A percentile compares a stretch with the other conserved stretches of the same genome.
These are phyloP conservation scores for Drosophila mayri DNA, from an alignment of 1,140 invertebrate species.

Conservation along the genomic window DNA sequence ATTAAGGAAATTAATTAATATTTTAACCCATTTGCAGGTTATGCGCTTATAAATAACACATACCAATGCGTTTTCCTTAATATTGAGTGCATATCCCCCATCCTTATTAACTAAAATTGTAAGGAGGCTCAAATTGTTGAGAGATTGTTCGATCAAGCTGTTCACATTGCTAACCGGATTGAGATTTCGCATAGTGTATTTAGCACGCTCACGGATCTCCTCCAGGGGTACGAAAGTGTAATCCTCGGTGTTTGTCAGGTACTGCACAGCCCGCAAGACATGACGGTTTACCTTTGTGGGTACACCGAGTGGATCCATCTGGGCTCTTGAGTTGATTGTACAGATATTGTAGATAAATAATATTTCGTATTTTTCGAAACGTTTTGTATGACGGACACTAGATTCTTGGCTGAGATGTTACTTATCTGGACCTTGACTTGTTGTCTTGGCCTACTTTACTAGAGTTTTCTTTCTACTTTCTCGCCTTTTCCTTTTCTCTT, in stretches of 20 bases:
- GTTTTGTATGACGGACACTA: not conserved
- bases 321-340: not conserved
- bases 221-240: no score
- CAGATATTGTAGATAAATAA: not conserved
- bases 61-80: no score
- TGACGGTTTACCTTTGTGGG: not conserved
- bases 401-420: not conserved
- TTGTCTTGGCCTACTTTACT: not conserved
- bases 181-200: not conserved
- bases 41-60: no score
- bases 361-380: not conserved
- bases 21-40: no score
- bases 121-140: rapidly evolving
- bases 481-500: not conserved
- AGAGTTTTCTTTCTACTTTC: not conserved
- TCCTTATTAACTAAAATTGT: rapidly evolving
- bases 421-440: no score
- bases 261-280: not conserved
- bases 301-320: not conserved
- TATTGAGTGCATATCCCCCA: no score
- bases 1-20: no score
- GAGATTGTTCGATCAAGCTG: not conserved
- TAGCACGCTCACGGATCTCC: not conserved
- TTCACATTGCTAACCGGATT: not conserved
- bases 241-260: rapidly evolving